Evolutionary conservation across 2,113 vertebrate genomes (phyloP), one percentile per base, ranked within the genome.

Genomic region (Mixornis gularis): DNA sequence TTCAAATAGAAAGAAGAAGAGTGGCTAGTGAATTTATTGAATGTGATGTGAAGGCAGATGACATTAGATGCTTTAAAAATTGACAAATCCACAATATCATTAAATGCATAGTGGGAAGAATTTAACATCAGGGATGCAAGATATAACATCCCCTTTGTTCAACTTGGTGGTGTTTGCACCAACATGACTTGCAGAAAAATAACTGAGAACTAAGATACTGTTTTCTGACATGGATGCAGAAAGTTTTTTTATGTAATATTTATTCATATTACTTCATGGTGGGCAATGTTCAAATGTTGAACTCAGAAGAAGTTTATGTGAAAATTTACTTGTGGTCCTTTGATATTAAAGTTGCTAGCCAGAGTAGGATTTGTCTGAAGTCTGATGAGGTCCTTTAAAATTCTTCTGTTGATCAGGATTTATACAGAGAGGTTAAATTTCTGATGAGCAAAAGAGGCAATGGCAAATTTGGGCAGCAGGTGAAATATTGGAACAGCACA

Each of bases 31-130:
- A 85, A 59, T 84, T 74, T 66, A 41, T 27, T 20, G 22, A 77
- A 76, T 0, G 0, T 41, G 26, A 13, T 55, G 7, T 84, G 40
- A 66, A 71, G 26, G 8, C 5, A 73, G 26, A 36, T 2, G 5
- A 7, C 10, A 48, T 24, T 36, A 65, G 27, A 22, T 80, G 21
- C 3, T 72, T 70, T 49, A 65, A 60, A 90, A 80, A 58, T 7
- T 6, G 21, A 71, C 2, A 65, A 51, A 55, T 43, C 60, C 1
- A 15, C 15, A 4, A 21, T 48, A 51, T 70, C 26, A 9, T 32
- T 65, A 51, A 73, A 78, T 46, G 6, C 6, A 25, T 17, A 49
- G 8, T 53, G 20, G 6, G 12, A 70, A 70, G 29, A 58, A 58
- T 62, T 12, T 53, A n/a, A 46, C 40, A 46, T 24, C 15, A 69